Evolutionary conservation across 2,888 invertebrate species (phyloP).

Genomic region (Sympetrum striolatum): DNA sequence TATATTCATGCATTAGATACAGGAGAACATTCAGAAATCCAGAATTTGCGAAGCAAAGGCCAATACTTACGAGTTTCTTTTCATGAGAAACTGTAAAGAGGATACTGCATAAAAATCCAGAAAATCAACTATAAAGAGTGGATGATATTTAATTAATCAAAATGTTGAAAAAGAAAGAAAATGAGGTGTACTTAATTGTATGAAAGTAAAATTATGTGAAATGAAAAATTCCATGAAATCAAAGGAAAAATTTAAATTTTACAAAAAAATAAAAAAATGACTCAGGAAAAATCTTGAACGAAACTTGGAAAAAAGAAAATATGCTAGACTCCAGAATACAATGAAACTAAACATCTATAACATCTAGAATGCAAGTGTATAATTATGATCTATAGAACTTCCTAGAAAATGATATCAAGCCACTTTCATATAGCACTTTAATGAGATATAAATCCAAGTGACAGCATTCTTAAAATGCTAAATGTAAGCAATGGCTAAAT

Average conservation of each 20-base stretch:
- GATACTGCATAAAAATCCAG: not conserved
- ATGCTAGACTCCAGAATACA: not conserved
- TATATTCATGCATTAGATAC: no score
- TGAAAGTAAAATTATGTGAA: not conserved
- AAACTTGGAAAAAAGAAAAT: not conserved
- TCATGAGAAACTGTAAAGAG: not conserved
- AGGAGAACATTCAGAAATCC: no score
- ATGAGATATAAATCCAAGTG: no score
- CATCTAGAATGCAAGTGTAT: not conserved
- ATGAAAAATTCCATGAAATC: not conserved
- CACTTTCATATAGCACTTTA: no score
- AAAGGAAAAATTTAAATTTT: no score
- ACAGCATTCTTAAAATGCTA: no score
- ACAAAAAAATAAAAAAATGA: no score
- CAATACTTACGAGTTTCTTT: not conserved
- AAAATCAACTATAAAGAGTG: not conserved
- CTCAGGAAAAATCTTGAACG: no score
- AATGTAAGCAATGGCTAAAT: no score
- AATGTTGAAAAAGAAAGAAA: not conserved
- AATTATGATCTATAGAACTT: not conserved
- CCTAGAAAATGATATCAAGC: no score
- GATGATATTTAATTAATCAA: not conserved
- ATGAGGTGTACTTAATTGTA: not conserved
- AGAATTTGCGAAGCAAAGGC: not conserved
- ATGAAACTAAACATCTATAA: not conserved